Base-by-base conservation (phyloP, 2,113 vertebrate species). In the Callipepla squamata region DNA sequence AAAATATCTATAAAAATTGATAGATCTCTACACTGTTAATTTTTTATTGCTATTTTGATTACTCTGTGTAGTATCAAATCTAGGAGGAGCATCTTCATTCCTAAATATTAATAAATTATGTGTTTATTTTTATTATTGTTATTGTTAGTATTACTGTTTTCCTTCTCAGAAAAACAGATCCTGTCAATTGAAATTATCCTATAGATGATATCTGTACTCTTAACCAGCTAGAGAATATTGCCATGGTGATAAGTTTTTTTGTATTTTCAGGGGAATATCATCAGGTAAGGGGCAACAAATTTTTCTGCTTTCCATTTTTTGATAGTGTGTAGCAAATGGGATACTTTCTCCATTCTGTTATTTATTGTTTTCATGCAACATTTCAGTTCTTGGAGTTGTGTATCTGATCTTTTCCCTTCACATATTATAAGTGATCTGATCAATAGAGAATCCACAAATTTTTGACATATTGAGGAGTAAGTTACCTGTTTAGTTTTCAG, bases 361-460 rank as follows among this genome's bases (percentile, higher is more conserved):
- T 85, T 91, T 89, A 15, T 72, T 34, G 0, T 1, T 53, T 82
- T 51, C 38, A 45, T 32, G 62, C 93, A 36, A 34, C 5, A 87
- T 93, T 90, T 89, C 34, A 51, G 5, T 25, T 34, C 28, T 85
- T 62, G 4, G 67, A 68, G 90, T 94, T 14, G 79, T 86, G 8
- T 62, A 82, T 93, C 42, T 32, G 75, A 45, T 20, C 21, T 87
- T 85, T 47, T 42, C 23, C 32, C 18, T 83, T 82, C n/a, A 11
- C 86, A 18, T 51, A 7, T 5, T 92, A 80, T 90, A 74, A 77
- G 23, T 13, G 32, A 74, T 40, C 79, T 72, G 53, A 93, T 85
- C 83, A 94, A 82, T 66, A 94, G 11, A 90, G 23, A 70, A 75
- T 65, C 34, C n/a, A 66, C 53, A 63, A 66, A 94, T 83, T 63